These are phyloP conservation scores for human DNA, from an alignment of 2,113 vertebrate species.

Conservation along the genomic window DNA sequence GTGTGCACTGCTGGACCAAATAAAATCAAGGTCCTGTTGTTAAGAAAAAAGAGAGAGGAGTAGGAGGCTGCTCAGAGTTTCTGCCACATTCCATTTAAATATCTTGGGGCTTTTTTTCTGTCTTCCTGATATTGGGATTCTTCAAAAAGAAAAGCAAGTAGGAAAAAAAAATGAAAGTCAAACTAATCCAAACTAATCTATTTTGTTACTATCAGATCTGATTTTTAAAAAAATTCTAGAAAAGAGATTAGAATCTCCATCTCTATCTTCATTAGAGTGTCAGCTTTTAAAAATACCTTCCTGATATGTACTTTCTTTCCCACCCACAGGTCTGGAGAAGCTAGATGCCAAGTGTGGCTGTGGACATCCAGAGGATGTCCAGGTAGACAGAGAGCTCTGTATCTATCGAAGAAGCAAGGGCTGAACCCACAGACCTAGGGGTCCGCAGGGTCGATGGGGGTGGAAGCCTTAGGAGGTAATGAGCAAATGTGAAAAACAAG, in stretches of 20 bases:
- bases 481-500: not conserved
- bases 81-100: not conserved
- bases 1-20: not conserved
- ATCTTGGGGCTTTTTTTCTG: not conserved
- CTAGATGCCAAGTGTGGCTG: not conserved
- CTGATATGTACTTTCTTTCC: not conserved
- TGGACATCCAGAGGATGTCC: not conserved
- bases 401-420: not conserved
- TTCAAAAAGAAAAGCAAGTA: conserved; percentile 28
- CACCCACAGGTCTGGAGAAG: not conserved
- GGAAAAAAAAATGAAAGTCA: not conserved
- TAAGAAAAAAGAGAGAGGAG: not conserved
- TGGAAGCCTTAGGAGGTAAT: not conserved
- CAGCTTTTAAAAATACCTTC: not conserved
- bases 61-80: not conserved
- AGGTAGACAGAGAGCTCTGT: not conserved
- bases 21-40: not conserved
- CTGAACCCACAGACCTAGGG: not conserved
- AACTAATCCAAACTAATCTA: not conserved
- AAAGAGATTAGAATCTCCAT: not conserved
- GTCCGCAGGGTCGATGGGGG: not conserved
- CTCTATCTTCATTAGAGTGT: not conserved
- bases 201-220: not conserved
- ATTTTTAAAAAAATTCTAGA: not conserved
- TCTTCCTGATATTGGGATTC: not conserved